Base-by-base conservation (phyloP, 1,140 invertebrate species). In the Trichonephila clavata region DNA sequence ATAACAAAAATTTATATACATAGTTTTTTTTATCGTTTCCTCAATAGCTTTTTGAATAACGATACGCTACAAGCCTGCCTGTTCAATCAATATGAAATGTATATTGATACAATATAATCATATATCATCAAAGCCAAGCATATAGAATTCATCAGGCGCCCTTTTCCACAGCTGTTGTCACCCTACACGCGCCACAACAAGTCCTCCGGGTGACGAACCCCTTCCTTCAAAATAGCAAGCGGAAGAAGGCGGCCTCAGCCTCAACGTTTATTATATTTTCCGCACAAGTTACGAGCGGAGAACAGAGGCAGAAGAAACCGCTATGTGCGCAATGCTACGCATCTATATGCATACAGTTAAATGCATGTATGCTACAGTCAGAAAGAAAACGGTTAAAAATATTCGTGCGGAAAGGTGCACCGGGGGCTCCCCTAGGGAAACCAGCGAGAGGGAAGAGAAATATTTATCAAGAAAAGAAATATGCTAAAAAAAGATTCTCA, bases 141-240 rank as follows among this genome's bases (percentile, higher is more conserved):
- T 50, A 50, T 50, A 10, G 10, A 10, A 50, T 50, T 50, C 50
- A 8, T 7, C 2, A 50, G 7, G 50, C 68, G 13, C 63, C 63
- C 24, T 50, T 43, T 68, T 71, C 63, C 80, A 71, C 81, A 86
- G 81, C 80, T 86, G 91, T 92, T 92, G 60, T 92, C 90, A 92
- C 65, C 60, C 84, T 80, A 68, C 90, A 92, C 90, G 84, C 65
- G 81, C 84, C 90, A 92, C 90, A 92, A 65, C 71, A 81, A 27
- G n/a, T 21, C 27, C n/a, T n/a, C 21, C 21, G 89, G 20, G 21
- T 50, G 91, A 84, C 27, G 80, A 84, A 84, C 90, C 90, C 90
- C 89, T 91, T 91, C 90, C 80, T 83, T 86, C 80, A 86, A 92
- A 92, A 92, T 92, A 92, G 91, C 80, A 92, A 86, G 91, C 91